Conservation (phyloP, 2,888 invertebrate genomes). For the Scaptomyza flava region DNA sequence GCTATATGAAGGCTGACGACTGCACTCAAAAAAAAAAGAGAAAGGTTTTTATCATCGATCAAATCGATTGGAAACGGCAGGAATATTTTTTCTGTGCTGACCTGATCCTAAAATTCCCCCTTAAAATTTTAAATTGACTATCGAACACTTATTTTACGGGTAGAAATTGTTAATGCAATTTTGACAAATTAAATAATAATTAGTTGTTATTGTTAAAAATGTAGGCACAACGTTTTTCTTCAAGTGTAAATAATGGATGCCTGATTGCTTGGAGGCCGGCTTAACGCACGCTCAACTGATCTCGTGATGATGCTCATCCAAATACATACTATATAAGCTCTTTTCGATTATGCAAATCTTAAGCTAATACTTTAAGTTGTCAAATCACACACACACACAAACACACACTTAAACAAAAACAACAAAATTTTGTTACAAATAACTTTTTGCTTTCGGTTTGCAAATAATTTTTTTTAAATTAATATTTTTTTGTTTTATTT, state of each 20-base stretch:
- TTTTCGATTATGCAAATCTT: constrained; percentile 34
- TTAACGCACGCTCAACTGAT: constrained; percentile 27
- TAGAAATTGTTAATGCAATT: too few species aligned
- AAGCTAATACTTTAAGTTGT: constrained; percentile 14
- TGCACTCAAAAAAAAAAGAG: constrained; percentile 1
- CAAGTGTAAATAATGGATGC: background rate
- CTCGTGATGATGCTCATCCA: constrained; percentile 36
- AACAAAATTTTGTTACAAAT: constrained; percentile 10
- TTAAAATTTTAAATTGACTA: too few species aligned
- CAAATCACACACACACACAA: constrained; percentile 16
- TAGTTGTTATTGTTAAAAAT: background rate
- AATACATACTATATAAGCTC: constrained; percentile 21
- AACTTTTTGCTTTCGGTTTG: constrained; percentile 10
- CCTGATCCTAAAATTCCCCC: too few species aligned
- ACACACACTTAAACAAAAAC: constrained; percentile 1
- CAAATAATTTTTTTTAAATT: constrained; percentile 1
- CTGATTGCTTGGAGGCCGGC: constrained; percentile 21
- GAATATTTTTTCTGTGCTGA: too few species aligned
- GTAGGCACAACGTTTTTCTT: background rate
- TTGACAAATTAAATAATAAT: background rate
- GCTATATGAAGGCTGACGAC: constrained; percentile 10
- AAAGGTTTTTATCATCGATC: background rate
- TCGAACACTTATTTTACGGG: too few species aligned
- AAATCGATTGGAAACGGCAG: background rate
- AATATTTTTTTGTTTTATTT: background rate